Conservation (phyloP, 2,888 invertebrate genomes). For the Stenichneumon culpator region DNA sequence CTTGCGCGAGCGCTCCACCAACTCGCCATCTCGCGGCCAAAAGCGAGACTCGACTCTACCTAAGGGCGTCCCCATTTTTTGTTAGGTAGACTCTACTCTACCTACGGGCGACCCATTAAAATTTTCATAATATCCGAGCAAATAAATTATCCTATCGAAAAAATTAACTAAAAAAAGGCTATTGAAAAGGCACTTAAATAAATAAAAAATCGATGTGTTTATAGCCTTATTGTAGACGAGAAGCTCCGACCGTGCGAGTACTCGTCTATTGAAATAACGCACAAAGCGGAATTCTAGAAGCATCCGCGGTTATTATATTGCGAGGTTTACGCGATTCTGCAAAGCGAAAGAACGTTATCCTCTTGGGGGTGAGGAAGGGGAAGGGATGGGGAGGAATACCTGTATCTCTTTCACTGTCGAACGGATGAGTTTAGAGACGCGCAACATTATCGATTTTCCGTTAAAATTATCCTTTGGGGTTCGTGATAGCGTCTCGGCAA, state of each 20-base stretch:
- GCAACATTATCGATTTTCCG: constrained; percentile 67
- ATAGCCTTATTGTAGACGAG: background rate
- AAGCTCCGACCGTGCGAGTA: background rate
- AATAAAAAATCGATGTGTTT: background rate
- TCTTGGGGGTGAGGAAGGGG: background rate
- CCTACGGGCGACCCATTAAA: background rate
- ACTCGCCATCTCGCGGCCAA: no score
- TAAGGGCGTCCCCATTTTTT: no score
- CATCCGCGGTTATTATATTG: constrained; percentile 33
- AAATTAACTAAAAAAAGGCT: background rate
- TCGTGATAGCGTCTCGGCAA: constrained; percentile 28
- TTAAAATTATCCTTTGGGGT: constrained; percentile 66
- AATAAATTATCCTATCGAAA: background rate
- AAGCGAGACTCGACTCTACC: no score
- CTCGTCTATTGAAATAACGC: constrained; percentile 19
- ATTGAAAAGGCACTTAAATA: background rate
- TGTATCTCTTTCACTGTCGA: constrained; percentile 18
- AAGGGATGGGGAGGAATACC: background rate
- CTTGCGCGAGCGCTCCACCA: no score
- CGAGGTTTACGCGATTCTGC: constrained; percentile 23
- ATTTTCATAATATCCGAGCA: background rate
- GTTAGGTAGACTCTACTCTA: no score
- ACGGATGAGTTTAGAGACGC: constrained; percentile 11
- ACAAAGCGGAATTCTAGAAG: constrained; percentile 28
- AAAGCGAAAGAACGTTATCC: constrained; percentile 42